Evolutionary conservation across 2,113 vertebrate species (phyloP).

Genomic region (Barbus barbus): DNA sequence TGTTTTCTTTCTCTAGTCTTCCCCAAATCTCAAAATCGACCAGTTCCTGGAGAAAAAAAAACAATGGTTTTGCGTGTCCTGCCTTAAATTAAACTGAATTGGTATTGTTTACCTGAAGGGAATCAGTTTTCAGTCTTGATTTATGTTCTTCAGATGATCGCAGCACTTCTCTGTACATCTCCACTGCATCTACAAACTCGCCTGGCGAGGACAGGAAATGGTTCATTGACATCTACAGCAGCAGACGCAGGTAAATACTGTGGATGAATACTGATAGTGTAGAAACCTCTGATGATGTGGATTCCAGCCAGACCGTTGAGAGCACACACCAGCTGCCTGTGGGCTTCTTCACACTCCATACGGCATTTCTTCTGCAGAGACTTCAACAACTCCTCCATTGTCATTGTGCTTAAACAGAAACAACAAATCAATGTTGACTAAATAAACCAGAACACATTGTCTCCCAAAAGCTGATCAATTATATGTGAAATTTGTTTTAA

Average conservation of each 20-base stretch:
- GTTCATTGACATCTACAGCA: not conserved
- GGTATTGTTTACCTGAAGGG: constrained; percentile 82
- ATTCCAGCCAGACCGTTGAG: constrained; percentile 97
- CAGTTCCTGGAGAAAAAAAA: not conserved
- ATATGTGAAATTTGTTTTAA: constrained; percentile 52
- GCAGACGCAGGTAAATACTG: not conserved
- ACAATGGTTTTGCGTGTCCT: not conserved
- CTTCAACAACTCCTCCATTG: constrained; percentile 95
- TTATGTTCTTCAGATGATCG: constrained; percentile 98
- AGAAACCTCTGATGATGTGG: constrained; percentile 92
- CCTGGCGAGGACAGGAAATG: constrained; percentile 67
- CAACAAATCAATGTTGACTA: not conserved
- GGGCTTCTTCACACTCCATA: constrained; percentile 96
- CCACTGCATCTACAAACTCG: constrained; percentile 83
- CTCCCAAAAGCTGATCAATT: constrained; percentile 17
- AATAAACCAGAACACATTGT: not conserved
- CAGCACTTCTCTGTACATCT: constrained; percentile 94
- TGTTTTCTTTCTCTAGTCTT: not conserved
- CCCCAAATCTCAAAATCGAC: too few species aligned
- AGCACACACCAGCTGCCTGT: constrained; percentile 94
- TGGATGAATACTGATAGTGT: not conserved
- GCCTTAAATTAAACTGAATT: not conserved
- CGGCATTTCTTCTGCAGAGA: constrained; percentile 97
- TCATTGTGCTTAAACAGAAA: constrained; percentile 86
- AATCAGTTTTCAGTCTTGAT: constrained; percentile 94